Conservation (phyloP, 2,113 vertebrate genomes). For the Nicator chloris region DNA sequence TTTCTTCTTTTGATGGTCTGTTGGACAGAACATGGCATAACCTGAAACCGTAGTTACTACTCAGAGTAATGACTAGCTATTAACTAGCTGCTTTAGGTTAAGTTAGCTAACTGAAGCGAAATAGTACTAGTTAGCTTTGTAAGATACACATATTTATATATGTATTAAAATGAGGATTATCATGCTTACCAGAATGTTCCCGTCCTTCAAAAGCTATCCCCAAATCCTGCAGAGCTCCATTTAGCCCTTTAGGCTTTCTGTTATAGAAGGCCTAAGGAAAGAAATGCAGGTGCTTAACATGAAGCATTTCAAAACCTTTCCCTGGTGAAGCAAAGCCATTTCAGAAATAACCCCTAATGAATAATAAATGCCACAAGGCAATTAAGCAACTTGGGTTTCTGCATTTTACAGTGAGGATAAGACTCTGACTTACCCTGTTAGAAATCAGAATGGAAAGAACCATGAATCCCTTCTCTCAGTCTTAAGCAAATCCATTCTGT, state of each 20-base stretch:
- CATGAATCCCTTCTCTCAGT: not conserved
- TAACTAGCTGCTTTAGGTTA: not conserved
- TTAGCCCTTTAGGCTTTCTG: slow-evolving; percentile 90
- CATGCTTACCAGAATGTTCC: slow-evolving; percentile 88
- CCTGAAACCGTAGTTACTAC: not conserved
- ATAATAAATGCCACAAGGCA: not conserved
- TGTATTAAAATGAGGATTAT: not conserved
- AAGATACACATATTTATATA: not conserved
- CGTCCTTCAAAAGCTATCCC: slow-evolving; percentile 90
- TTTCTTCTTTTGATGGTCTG: not conserved
- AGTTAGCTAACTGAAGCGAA: not conserved
- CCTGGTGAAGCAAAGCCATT: not conserved
- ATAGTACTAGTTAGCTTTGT: not conserved
- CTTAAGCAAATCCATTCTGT: not conserved
- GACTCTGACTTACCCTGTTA: not conserved
- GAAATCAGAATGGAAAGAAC: not conserved
- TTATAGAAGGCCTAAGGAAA: slow-evolving; percentile 84
- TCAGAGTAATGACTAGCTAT: not conserved
- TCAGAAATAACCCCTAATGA: not conserved
- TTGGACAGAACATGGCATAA: not conserved
- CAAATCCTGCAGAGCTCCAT: slow-evolving; percentile 90
- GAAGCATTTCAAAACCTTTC: not conserved
- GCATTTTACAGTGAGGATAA: not conserved
- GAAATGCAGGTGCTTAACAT: not conserved
- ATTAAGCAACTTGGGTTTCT: not conserved